Evolutionary conservation across 2,113 vertebrate species (phyloP), one percentile per base, ranked within the genome.

Genomic region (Onychostruthus taczanowskii): DNA sequence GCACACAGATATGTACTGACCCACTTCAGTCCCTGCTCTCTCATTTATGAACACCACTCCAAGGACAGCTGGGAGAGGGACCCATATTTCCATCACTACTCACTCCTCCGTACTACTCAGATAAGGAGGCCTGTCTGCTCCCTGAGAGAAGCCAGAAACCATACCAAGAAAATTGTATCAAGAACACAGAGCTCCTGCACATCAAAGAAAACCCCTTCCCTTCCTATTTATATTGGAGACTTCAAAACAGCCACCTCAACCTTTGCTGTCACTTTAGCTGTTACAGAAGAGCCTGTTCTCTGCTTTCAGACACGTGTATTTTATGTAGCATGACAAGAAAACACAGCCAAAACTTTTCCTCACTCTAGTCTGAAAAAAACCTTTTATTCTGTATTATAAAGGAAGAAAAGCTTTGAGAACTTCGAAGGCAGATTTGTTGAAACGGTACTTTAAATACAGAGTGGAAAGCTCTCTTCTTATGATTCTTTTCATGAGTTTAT

Each of bases 331-430:
- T 55, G 41, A 80, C 52, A 91, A 82, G 89, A 87, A 90, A 86
- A 73, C 33, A 35, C 75, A 94, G 74, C 62, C 64, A 79, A 94
- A 95, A 91, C 41, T 94, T 85, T 63, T 94, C 59, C 75, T 90
- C 49, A 24, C 79, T 87, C 39, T 79, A 84, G 63, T 69, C 64
- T 89, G 58, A 79, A 94, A 90, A 53, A 67, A 13, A 0, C 0
- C 55, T 83, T 81, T 77, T 69, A n/a, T 66, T 30, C 73, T 72
- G 27, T 10, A 3, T 63, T 61, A 56, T 17, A 81, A 81, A 83
- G 31, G n/a, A 90, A 81, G 39, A 86, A 78, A 81, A 96, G 87
- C 63, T 83, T 80, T 87, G 78, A 96, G 75, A 95, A 92, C 37
- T 88, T 93, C 27, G 28, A 13, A 78, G 46, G 50, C 35, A 92